These are phyloP conservation scores for Dinocampus coccinellae DNA, from an alignment of 2,888 invertebrate species.

Conservation along the genomic window DNA sequence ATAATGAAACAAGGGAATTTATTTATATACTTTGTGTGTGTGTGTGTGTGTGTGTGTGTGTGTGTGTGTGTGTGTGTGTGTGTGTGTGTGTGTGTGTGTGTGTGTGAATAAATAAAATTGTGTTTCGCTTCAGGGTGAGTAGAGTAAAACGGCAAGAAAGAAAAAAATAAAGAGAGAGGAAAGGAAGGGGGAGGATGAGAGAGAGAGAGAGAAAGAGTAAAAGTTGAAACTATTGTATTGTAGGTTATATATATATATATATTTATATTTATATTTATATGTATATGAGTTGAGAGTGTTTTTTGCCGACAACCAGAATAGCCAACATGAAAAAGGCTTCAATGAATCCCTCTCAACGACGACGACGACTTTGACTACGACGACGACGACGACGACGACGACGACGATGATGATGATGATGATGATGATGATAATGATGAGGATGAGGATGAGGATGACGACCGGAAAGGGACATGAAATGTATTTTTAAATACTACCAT, in stretches of 20 bases:
- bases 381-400: no score
- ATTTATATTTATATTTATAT: neutral
- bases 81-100: no score
- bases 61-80: no score
- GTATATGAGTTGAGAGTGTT: neutral
- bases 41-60: no score
- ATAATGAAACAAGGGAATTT: neutral
- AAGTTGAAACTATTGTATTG: neutral
- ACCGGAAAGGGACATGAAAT: conserved; percentile 5
- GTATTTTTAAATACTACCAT: conserved; percentile 1
- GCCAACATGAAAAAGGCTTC: neutral
- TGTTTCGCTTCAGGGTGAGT: neutral
- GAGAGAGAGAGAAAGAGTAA: neutral
- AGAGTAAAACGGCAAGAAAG: no score
- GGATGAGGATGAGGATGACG: neutral
- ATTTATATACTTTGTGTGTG: neutral
- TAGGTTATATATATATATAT: neutral
- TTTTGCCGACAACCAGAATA: neutral
- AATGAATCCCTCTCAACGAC: conserved; percentile 5
- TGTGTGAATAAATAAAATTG: neutral
- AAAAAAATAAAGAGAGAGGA: no score
- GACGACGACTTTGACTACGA: no score
- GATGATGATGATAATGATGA: no score
- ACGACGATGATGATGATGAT: no score
- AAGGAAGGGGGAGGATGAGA: no score